These are phyloP conservation scores for Muntiacus muntjak DNA, from an alignment of 2,113 vertebrate species.

Conservation along the genomic window DNA sequence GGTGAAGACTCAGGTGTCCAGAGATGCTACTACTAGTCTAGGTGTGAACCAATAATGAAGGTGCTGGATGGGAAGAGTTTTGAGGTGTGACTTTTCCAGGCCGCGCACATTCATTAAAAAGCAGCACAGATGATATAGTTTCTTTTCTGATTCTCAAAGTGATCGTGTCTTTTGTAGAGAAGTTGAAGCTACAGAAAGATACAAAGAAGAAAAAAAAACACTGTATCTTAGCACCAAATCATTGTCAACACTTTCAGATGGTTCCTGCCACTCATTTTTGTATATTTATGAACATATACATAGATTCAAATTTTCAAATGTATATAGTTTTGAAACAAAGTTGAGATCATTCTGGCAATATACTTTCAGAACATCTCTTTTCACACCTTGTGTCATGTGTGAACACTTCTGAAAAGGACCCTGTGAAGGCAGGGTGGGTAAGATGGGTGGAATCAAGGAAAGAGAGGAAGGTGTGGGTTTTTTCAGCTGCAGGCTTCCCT, in stretches of 20 bases:
- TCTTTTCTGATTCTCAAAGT: conserved; percentile 15
- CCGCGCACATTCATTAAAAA: background rate
- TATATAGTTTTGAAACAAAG: background rate
- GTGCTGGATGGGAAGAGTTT: background rate
- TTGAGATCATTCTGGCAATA: background rate
- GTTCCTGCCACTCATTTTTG: background rate
- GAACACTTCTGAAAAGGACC: background rate
- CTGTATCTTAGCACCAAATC: background rate
- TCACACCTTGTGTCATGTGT: background rate
- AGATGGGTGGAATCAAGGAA: background rate
- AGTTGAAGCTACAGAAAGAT: background rate
- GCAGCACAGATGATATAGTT: background rate
- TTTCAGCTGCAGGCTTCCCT: background rate
- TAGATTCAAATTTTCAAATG: background rate
- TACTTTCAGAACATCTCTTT: background rate
- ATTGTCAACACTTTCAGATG: background rate
- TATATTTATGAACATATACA: background rate
- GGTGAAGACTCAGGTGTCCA: background rate
- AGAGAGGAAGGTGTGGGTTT: background rate
- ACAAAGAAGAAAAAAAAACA: background rate
- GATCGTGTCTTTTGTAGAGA: background rate
- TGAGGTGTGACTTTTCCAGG: conserved; percentile 8
- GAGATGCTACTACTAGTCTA: conserved; percentile 5
- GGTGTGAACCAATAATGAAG: conserved; percentile 8
- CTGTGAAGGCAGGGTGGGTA: background rate